Base-by-base conservation (phyloP, 2,888 invertebrate genomes). In the Volucella bombylans region DNA sequence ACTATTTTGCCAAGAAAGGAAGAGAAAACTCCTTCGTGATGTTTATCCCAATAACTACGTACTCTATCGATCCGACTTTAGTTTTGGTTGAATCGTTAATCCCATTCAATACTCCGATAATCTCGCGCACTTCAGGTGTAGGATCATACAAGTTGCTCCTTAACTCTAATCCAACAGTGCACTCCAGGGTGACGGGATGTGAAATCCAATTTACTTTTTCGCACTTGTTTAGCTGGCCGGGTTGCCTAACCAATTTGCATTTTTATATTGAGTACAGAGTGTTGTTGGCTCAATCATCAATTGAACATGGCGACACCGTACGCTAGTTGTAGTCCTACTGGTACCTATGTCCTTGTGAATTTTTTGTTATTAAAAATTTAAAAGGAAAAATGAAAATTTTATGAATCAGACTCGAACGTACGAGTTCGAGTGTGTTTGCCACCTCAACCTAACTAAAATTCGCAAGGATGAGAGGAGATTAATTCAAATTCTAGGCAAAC, bases 401-500 rank as follows among this genome's bases (percentile, higher is more conserved):
- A 50, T 45, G 23, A 45, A 71, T 71, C n/a, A 41, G 59, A 54
- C 41, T 59, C 52, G 41, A 64, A 69, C 64, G 31, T 57, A 15
- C 14, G 6, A 31, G 6, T 57, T 57, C 45, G n/a, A 57, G 18
- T n/a, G 47, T 61, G 15, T 64, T n/a, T 12, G n/a, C 14, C 23
- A n/a, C 10, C 6, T 31, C n/a, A 62, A 39, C 54, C 2, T 23
- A n/a, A 43, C 23, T 4, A 8, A 41, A 9, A 45, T 8, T 52
- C 8, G 23, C 14, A 41, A 8, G 39, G 41, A 39, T 62, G 57
- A 59, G 59, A 45, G 12, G 18, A 23, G 59, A 65, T 55, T 79
- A 50, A 83, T 79, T 74, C 64, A 79, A 83, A 74, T 83, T 73
- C 69, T 65, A 47, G 10, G 52, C 69, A 83, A 83, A 83, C 79